Conservation (phyloP, 2,113 vertebrate species). For the Tinamus guttatus region DNA sequence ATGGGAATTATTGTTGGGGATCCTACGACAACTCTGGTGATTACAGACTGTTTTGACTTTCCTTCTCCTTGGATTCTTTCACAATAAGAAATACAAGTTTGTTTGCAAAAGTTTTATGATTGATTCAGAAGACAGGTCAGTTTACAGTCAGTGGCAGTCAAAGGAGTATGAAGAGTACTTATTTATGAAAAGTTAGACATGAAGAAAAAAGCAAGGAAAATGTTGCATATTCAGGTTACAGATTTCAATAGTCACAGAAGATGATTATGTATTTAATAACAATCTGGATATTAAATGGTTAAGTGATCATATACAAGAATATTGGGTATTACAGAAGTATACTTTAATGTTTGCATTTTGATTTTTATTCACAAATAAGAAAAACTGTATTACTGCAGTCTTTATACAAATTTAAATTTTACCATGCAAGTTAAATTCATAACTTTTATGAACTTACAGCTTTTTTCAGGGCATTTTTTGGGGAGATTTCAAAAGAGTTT, state of each 20-base stretch:
- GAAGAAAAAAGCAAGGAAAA: not conserved
- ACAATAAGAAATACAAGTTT: not conserved
- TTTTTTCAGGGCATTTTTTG: not conserved
- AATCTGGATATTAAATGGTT: not conserved
- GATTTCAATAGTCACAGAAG: not conserved
- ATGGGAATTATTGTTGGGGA: not conserved
- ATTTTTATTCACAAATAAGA: not conserved
- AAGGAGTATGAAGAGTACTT: not conserved
- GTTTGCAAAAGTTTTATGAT: not conserved
- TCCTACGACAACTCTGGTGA: not conserved
- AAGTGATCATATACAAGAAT: not conserved
- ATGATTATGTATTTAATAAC: not conserved
- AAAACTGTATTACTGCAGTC: not conserved
- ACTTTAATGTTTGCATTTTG: not conserved
- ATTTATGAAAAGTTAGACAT: not conserved
- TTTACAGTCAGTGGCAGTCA: not conserved
- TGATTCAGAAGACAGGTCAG: not conserved
- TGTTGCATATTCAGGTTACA: not conserved
- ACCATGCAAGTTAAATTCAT: not conserved
- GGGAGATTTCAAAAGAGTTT: not conserved
- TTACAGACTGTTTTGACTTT: not conserved
- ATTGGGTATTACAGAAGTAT: not conserved
- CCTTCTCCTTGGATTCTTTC: not conserved
- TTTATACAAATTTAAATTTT: not conserved
- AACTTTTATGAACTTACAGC: no score